These are phyloP conservation scores for Sphenodon punctatus DNA, from an alignment of 2,797 vertebrate genomes.

Conservation along the genomic window DNA sequence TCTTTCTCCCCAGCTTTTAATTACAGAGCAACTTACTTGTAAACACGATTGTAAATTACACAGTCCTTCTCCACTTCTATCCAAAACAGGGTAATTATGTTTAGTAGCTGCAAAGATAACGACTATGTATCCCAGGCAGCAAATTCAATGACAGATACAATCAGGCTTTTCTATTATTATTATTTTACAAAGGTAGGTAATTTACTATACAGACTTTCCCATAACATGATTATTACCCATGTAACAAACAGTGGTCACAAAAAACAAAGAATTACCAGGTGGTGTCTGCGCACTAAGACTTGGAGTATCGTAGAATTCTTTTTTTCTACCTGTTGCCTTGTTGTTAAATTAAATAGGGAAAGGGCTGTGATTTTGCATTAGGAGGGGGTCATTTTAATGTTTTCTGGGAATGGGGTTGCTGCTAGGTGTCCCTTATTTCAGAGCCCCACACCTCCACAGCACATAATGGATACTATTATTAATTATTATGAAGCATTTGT, in stretches of 20 bases:
- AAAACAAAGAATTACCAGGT: background rate
- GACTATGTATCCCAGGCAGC: background rate
- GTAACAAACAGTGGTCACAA: background rate
- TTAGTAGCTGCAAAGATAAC: background rate
- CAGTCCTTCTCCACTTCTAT: background rate
- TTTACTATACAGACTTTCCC: background rate
- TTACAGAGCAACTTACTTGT: background rate
- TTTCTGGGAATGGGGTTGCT: too few species aligned
- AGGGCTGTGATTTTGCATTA: background rate
- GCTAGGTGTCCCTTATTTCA: too few species aligned
- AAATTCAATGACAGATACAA: background rate
- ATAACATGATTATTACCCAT: fast-evolving
- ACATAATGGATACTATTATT: too few species aligned
- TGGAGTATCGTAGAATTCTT: background rate
- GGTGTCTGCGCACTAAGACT: background rate
- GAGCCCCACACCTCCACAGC: too few species aligned
- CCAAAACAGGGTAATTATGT: background rate
- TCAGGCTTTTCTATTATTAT: too few species aligned
- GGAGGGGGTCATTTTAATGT: background rate
- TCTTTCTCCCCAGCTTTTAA: background rate
- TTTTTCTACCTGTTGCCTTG: background rate
- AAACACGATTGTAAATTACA: background rate
- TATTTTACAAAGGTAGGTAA: background rate
- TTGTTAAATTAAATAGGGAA: background rate
- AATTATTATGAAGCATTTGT: too few species aligned